phyloP scores from a whole-genome alignment of 2,113 vertebrate species.

The Gobio gobio region DNA sequence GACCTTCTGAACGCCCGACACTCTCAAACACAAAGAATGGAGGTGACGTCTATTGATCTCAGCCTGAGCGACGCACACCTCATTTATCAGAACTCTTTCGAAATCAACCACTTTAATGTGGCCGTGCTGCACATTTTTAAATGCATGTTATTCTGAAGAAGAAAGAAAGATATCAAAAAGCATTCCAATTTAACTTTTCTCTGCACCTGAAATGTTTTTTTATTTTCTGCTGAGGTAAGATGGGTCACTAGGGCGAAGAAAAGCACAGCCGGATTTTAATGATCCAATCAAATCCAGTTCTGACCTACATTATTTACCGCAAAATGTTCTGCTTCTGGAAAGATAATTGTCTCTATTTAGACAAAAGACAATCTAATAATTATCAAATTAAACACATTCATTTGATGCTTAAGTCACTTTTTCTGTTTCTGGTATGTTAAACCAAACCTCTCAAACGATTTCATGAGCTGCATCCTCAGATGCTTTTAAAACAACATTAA shows the following conservation, averaged over 20 bases:
- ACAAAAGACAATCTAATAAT: no score
- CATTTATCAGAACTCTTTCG: not conserved
- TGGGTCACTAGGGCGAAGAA: not conserved
- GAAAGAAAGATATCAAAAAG: not conserved
- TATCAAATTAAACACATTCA: no score
- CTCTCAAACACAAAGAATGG: not conserved
- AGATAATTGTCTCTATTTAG: not conserved
- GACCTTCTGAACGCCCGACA: constrained; percentile 28
- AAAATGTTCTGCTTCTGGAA: not conserved
- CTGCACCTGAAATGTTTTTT: not conserved
- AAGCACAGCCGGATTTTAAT: no score
- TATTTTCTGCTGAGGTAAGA: not conserved
- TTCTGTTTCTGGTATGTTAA: not conserved
- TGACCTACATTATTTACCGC: not conserved
- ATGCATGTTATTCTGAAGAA: not conserved
- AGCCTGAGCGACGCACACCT: not conserved
- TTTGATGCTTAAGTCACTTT: not conserved
- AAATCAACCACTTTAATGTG: not conserved
- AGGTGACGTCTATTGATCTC: not conserved
- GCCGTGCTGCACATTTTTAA: not conserved
- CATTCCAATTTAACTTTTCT: not conserved
- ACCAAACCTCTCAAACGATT: not conserved
- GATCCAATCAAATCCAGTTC: not conserved
- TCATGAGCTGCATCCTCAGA: no score
- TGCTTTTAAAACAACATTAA: no score